Conservation (phyloP, 1,140 invertebrate genomes). For the Manduca sexta region DNA sequence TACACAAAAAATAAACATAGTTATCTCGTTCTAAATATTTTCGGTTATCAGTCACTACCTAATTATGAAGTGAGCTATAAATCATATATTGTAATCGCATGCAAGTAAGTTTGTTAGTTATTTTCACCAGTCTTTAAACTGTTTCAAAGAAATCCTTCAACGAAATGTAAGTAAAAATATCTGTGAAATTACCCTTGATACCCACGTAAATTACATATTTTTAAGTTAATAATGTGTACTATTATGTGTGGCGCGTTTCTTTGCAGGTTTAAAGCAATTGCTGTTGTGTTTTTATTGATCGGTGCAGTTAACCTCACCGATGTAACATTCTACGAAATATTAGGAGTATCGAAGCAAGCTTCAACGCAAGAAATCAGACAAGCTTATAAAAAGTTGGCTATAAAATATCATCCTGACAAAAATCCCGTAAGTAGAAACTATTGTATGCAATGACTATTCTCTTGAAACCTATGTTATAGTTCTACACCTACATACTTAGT, state of each 20-base stretch:
- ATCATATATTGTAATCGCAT: constrained; percentile 1
- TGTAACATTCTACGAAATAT: constrained; percentile 77
- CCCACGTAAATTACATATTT: neutral
- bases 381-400: constrained; percentile 87
- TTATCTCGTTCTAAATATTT: constrained; percentile 12
- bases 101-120: constrained; percentile 4
- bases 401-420: constrained; percentile 89
- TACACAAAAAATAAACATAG: constrained; percentile 32
- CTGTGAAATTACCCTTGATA: neutral
- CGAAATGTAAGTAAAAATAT: constrained; percentile 4
- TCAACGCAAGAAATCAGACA: constrained; percentile 83
- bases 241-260: neutral
- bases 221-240: neutral
- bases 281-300: constrained; percentile 28
- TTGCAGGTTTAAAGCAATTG: constrained; percentile 45
- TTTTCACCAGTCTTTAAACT: constrained; percentile 1
- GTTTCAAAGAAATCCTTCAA: neutral
- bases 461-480: too few species aligned
- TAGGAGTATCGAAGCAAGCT: constrained; percentile 81
- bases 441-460: too few species aligned
- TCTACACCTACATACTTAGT: too few species aligned
- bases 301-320: constrained; percentile 38
- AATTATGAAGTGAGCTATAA: constrained; percentile 8
- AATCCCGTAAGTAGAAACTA: constrained; percentile 81
- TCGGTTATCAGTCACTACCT: constrained; percentile 10